Base-by-base conservation (phyloP, 53 echinoderm and acorn worm genomes). In the Patiria pectinifera region DNA sequence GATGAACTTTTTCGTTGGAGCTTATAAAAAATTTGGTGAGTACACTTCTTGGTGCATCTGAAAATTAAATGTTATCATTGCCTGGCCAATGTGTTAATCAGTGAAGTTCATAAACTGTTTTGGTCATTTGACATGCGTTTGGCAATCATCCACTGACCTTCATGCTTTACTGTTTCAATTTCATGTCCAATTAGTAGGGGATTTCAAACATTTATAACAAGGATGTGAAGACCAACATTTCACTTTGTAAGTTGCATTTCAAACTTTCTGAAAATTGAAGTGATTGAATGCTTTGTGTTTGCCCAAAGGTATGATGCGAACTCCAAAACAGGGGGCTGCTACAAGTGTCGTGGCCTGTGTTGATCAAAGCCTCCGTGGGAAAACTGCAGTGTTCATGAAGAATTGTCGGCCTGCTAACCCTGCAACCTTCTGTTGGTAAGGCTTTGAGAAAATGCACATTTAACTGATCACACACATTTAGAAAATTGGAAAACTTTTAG, bases 371-470 rank as follows among this genome's bases (percentile, higher is more conserved):
- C 90, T 93, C 47, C 89, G 87, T 60, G 96, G 86, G 24, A 96
- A 85, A 74, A 96, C 77, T n/a, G 94, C 91, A 85, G 81, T 96
- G 71, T 96, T 91, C 82, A 91, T 96, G 58, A 93, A 93, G 71
- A 85, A 49, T 46, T 90, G 94, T 13, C 93, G 88, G 89, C 96
- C 96, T 45, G 71, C 87, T 13, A 85, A 63, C 81, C 80, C 91
- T 59, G 83, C 89, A 23, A 49, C 71, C 81, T 82, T 92, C 48
- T 91, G 93, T 12, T 84, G 92, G 96, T 94, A 91, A 86, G 85
- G 74, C 74, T 74, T 4, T 9, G 8, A 74, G 53, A 74, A 74
- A 74, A 74, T 24, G 74, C 21, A 3, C 24, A 35, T 35, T 35
- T 35, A 35, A 35, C 35, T 35, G 35, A 35, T 35, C 35, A 35